Conservation (phyloP, 2,113 vertebrate species). For the Aplodontia rufa region DNA sequence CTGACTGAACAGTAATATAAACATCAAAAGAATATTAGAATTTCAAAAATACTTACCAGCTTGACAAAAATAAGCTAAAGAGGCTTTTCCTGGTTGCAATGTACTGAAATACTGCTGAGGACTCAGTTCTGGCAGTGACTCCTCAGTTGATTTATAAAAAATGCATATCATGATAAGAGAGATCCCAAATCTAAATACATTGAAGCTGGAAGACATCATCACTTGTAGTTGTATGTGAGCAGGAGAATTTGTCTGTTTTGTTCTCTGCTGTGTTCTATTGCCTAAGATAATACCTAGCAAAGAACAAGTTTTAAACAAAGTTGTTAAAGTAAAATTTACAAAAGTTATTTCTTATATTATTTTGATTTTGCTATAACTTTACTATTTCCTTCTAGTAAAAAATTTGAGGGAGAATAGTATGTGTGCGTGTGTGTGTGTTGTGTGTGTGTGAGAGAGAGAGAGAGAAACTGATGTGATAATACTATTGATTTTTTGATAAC, state of each 20-base stretch:
- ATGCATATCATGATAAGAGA: slow-evolving; percentile 45
- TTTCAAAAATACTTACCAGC: slow-evolving; percentile 71
- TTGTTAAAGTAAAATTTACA: slow-evolving; percentile 37
- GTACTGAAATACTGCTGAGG: slow-evolving; percentile 75
- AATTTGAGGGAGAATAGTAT: neutral
- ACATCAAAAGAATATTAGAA: neutral
- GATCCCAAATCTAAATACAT: neutral
- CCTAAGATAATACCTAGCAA: neutral
- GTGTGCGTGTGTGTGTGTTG: neutral
- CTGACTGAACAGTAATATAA: neutral
- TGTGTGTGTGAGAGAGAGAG: too few relatives aligned
- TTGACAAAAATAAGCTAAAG: slow-evolving; percentile 81
- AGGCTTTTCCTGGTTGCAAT: slow-evolving; percentile 79
- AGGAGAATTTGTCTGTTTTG: neutral
- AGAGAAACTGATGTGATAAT: slow-evolving; percentile 21
- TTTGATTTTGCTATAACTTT: slow-evolving; percentile 31
- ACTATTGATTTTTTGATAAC: slow-evolving; percentile 19
- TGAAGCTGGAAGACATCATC: slow-evolving; percentile 41
- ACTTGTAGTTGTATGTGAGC: neutral
- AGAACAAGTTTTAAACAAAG: neutral
- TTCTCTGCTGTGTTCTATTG: slow-evolving; percentile 3
- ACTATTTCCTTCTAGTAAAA: slow-evolving; percentile 47
- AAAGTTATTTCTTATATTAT: neutral
- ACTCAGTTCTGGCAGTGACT: slow-evolving; percentile 68
- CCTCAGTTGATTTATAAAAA: slow-evolving; percentile 25